Conservation (phyloP, 2,888 invertebrate genomes). For the Polylopha cassiicola region DNA sequence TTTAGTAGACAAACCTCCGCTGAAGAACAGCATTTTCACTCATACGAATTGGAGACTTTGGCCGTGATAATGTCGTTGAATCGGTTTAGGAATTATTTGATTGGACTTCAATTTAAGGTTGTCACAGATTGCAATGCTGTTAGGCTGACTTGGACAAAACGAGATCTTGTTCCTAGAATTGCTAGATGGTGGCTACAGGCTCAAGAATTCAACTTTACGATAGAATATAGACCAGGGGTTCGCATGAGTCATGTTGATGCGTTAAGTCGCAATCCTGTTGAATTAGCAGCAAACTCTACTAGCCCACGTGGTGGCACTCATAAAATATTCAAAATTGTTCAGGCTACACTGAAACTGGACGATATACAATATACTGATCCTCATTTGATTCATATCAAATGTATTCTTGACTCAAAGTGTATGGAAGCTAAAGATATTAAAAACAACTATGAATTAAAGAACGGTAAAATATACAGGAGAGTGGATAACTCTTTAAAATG, state of each 20-base stretch:
- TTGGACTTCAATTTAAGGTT: slow-evolving; percentile 3
- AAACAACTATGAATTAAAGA: slow-evolving; percentile 8
- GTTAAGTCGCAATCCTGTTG: slow-evolving; percentile 2
- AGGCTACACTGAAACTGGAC: background rate
- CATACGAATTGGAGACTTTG: slow-evolving; percentile 1
- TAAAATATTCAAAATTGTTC: slow-evolving; percentile 2
- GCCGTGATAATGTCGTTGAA: background rate
- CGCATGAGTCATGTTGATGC: slow-evolving; percentile 3
- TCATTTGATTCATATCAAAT: slow-evolving; percentile 2
- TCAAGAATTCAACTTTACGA: slow-evolving; percentile 4
- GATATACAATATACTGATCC: slow-evolving; percentile 11
- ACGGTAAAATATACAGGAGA: slow-evolving; percentile 12
- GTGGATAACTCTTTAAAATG: slow-evolving; percentile 1
- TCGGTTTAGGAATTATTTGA: slow-evolving; percentile 1
- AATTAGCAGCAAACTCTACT: background rate
- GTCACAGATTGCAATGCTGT: slow-evolving; percentile 3
- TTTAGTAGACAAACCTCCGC: slow-evolving; percentile 13
- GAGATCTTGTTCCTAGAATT: slow-evolving; percentile 6
- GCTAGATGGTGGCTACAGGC: slow-evolving; percentile 7
- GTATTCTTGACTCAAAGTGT: slow-evolving; percentile 12
- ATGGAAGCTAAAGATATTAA: slow-evolving; percentile 10
- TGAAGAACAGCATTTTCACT: slow-evolving; percentile 15
- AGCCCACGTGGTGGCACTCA: background rate
- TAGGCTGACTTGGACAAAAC: slow-evolving; percentile 5
- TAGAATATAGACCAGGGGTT: slow-evolving; percentile 1